A percentile compares a stretch with the other conserved stretches of the same genome.
Evolutionary conservation across 2,797 vertebrate genomes (phyloP).

Genomic region (Neopelma chrysocephalum): DNA sequence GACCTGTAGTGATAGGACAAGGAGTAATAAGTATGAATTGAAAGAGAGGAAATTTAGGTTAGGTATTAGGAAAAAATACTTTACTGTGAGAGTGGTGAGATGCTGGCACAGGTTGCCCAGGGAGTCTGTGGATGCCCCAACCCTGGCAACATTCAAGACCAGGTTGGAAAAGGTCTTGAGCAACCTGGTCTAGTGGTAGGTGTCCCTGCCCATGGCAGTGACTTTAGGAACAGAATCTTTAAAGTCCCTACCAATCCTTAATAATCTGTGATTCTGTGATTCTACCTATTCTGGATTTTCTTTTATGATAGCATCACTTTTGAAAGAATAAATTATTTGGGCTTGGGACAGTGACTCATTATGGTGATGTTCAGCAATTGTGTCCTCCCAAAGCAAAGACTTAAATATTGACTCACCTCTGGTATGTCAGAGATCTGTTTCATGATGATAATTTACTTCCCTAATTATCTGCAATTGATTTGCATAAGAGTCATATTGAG

Average conservation of each 20-base stretch:
- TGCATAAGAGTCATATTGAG: background rate
- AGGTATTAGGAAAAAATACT: background rate
- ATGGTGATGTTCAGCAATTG: background rate
- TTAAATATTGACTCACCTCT: background rate
- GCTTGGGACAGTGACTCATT: background rate
- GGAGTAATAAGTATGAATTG: background rate
- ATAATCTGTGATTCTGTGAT: background rate
- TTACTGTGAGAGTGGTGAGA: background rate
- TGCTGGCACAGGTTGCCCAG: background rate
- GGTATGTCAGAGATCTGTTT: background rate
- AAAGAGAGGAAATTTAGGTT: background rate
- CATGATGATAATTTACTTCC: background rate
- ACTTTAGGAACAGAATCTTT: background rate
- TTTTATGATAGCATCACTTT: background rate
- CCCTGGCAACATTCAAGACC: background rate
- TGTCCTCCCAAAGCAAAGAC: background rate
- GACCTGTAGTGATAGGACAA: background rate
- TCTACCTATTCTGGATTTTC: background rate
- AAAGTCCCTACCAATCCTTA: background rate
- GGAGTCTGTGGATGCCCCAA: background rate
- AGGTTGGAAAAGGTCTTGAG: background rate
- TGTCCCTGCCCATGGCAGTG: background rate
- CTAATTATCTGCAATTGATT: background rate
- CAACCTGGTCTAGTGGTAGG: background rate
- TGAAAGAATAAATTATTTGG: background rate